Percentiles rank a stretch among this genome's conserved stretches.
Evolutionary conservation across 2,888 invertebrate genomes (phyloP).

Genomic region (Dynastes maya): DNA sequence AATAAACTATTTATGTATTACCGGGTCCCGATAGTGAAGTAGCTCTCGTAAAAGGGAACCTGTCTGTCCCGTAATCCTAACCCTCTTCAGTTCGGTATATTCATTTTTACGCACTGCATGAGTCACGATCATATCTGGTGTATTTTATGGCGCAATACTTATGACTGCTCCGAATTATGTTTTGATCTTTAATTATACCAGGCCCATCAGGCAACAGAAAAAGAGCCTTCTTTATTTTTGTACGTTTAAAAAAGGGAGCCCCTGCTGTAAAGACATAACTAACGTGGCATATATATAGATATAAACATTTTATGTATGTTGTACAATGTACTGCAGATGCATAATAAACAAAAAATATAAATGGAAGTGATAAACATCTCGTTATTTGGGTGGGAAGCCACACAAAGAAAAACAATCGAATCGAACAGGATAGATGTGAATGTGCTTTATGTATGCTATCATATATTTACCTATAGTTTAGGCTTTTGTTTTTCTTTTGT

Average conservation of each 20-base stretch:
- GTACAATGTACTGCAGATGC: not conserved
- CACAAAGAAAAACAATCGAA: conserved; percentile 9
- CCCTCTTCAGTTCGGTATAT: conserved; percentile 3
- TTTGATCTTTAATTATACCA: conserved; percentile 41
- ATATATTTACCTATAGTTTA: not conserved
- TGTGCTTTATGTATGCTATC: conserved; percentile 9
- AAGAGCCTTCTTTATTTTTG: conserved; percentile 20
- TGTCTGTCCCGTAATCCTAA: conserved; percentile 15
- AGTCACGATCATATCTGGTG: conserved; percentile 44
- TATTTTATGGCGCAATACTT: conserved; percentile 41
- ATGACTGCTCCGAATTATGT: conserved; percentile 42
- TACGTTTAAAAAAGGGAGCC: conserved; percentile 14
- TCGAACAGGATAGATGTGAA: not conserved
- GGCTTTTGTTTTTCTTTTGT: not conserved
- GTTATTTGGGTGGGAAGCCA: not conserved
- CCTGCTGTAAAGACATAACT: conserved; percentile 7
- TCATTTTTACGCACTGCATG: conserved; percentile 34
- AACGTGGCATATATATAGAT: not conserved
- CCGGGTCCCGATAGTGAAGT: not conserved
- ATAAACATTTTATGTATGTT: not conserved
- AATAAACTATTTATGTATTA: too few relatives aligned
- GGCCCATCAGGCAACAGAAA: not conserved
- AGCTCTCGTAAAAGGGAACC: not conserved
- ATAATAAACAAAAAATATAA: conserved; percentile 36
- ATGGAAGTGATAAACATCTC: conserved; percentile 28